Base-by-base conservation (phyloP, 1,140 invertebrate genomes). In the Drosophila lacertosa region DNA sequence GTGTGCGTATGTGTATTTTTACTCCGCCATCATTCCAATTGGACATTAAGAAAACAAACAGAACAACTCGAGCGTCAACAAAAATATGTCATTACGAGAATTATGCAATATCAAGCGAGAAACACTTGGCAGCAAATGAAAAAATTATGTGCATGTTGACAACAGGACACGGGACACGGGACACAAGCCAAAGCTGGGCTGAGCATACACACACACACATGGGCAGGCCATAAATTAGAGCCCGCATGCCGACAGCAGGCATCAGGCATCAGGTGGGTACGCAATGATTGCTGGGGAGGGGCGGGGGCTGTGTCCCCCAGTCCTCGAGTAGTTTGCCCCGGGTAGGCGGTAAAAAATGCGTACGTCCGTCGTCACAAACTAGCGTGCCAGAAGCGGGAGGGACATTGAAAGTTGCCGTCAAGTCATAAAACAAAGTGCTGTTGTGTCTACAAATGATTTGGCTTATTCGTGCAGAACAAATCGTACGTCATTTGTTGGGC, bases 401-500 rank as follows among this genome's bases (percentile, higher is more conserved):
- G 24, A 5, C 33, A 50, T 45, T 58, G 44, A 50, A 55, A 65
- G 44, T 74, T 84, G 81, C 74, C 76, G 81, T 59, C 68, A 79
- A 67, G 81, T 78, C 60, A 86, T 84, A 84, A 84, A 84, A 84
- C 69, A 84, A 84, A 84, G 81, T 84, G 81, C 81, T 84, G 58
- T 39, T 40, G 48, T 72, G 81, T 86, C 81, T 84, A 84, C 81
- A 84, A 86, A 84, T 84, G 74, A 81, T 84, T 84, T 81, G 81
- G 86, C 81, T 84, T 84, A 84, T 84, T 84, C 81, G 81, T 84
- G 81, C 81, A 84, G 81, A 84, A 84, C 81, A 84, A 84, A 86
- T 84, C 82, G 82, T 81, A 88, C 81, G 81, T 86, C 81, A 84
- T 84, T 84, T 81, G 81, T 86, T 86, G 81, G 59, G 63, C 75